phyloP scores from a whole-genome alignment of 2,888 invertebrate species.

The Cepaea hortensis region DNA sequence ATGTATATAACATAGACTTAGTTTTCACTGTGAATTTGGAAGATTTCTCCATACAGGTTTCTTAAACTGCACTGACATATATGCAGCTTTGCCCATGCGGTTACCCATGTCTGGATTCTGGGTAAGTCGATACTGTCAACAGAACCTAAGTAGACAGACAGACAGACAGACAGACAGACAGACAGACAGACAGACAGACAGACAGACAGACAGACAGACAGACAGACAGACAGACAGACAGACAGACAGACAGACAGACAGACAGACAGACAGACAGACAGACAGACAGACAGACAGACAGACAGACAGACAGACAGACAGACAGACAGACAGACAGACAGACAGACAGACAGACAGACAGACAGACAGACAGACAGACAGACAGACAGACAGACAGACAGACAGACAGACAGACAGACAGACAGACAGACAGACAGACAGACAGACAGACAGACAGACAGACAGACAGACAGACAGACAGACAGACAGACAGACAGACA shows the following conservation, averaged over 20 bases:
- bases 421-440: background rate
- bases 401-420: too few relatives aligned
- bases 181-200: constrained; percentile 35
- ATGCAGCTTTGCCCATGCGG: too few relatives aligned
- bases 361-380: constrained; percentile 32
- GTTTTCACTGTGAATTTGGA: too few relatives aligned
- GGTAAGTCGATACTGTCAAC: too few relatives aligned
- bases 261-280: constrained; percentile 27
- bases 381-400: background rate
- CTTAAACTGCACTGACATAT: too few relatives aligned
- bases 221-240: constrained; percentile 33
- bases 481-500: background rate
- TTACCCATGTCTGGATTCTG: too few relatives aligned
- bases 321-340: constrained; percentile 17
- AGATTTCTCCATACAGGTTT: too few relatives aligned
- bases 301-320: constrained; percentile 23
- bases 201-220: constrained; percentile 34
- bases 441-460: background rate
- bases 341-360: too few relatives aligned
- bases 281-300: constrained; percentile 19
- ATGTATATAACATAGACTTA: too few relatives aligned
- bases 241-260: constrained; percentile 13
- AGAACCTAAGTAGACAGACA: too few relatives aligned
- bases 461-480: background rate
- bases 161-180: constrained; percentile 7